Conservation (phyloP, 2,797 vertebrate genomes). For the Mus caroli region DNA sequence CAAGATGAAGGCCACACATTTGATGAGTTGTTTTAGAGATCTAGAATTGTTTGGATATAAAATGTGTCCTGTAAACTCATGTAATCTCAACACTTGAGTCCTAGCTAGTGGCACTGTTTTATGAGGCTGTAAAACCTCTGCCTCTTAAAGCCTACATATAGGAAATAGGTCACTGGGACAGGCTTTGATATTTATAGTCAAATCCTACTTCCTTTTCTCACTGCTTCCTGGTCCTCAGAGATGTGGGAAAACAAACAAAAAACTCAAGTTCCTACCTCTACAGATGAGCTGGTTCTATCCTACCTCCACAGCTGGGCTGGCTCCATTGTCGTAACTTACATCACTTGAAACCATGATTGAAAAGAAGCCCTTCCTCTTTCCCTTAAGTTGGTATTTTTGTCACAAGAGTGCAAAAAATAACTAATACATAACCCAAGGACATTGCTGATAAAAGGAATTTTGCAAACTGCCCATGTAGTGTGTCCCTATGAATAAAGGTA, state of each 20-base stretch:
- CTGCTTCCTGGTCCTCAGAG: not conserved
- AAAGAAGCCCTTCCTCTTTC: not conserved
- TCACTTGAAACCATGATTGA: not conserved
- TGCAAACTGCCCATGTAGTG: constrained; percentile 59
- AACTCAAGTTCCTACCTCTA: not conserved
- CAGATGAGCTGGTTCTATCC: not conserved
- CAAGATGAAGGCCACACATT: not conserved
- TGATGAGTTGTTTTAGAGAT: not conserved
- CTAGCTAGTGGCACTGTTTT: not conserved
- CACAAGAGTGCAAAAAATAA: not conserved
- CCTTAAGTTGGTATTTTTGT: not conserved
- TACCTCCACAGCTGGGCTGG: not conserved
- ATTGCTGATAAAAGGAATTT: not conserved
- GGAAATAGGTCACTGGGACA: not conserved
- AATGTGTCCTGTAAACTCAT: not conserved
- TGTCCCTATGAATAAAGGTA: constrained; percentile 47
- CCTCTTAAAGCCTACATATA: not conserved
- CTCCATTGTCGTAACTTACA: not conserved
- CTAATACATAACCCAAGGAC: not conserved
- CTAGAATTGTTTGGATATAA: not conserved
- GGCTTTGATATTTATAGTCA: not conserved
- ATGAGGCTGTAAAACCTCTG: not conserved
- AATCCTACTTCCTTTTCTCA: not conserved
- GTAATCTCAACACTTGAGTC: not conserved
- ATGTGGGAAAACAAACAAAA: not conserved